These are phyloP conservation scores for Heliconius charithonia DNA, from an alignment of 2,888 invertebrate genomes.

Conservation along the genomic window DNA sequence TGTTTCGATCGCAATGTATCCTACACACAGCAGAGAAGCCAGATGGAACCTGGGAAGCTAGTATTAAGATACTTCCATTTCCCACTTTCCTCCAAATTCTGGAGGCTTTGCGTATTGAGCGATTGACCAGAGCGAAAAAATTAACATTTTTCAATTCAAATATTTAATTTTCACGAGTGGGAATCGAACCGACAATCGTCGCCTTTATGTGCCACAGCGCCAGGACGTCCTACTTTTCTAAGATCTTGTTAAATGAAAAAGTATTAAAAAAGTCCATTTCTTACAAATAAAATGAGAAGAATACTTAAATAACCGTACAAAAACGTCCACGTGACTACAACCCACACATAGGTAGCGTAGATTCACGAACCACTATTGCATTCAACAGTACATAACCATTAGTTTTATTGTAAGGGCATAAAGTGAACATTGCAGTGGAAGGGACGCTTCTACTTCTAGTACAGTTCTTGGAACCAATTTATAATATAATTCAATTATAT, in stretches of 20 bases:
- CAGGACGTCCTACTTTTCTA: too few species aligned
- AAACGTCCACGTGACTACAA: not conserved
- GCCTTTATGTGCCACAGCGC: too few species aligned
- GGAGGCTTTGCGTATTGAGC: not conserved
- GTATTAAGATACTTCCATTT: not conserved
- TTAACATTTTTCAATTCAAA: too few species aligned
- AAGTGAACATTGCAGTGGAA: slow-evolving; percentile 9
- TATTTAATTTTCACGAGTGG: too few species aligned
- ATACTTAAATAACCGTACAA: not conserved
- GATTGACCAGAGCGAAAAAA: not conserved
- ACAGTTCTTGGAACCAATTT: slow-evolving; percentile 19
- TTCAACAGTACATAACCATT: not conserved
- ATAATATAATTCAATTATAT: slow-evolving; percentile 26
- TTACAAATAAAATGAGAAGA: not conserved
- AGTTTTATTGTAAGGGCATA: slow-evolving; percentile 6
- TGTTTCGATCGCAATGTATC: too few species aligned
- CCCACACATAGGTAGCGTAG: slow-evolving; percentile 1
- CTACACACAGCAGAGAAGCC: too few species aligned
- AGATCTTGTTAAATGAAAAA: too few species aligned
- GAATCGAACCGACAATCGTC: too few species aligned
- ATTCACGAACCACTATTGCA: not conserved
- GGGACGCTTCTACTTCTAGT: not conserved
- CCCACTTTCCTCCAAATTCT: too few species aligned
- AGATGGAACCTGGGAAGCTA: not conserved
- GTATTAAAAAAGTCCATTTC: too few species aligned